These are phyloP conservation scores for Gobio gobio DNA, from an alignment of 2,113 vertebrate species.

Conservation along the genomic window DNA sequence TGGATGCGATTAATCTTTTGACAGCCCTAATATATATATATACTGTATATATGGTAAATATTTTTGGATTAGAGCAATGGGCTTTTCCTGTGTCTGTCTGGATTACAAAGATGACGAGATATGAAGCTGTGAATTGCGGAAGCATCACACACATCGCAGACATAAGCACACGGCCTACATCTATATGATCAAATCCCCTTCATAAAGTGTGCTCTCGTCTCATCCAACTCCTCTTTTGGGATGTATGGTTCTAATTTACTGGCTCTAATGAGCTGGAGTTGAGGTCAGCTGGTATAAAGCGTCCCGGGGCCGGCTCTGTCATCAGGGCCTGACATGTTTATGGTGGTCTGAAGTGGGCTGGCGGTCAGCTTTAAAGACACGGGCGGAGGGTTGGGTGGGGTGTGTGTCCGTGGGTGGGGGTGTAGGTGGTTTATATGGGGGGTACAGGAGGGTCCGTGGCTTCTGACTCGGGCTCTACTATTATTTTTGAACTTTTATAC, in stretches of 20 bases:
- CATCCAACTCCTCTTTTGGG: slow-evolving; percentile 50
- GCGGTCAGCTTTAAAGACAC: slow-evolving; percentile 76
- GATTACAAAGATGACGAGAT: not conserved
- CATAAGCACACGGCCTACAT: not conserved
- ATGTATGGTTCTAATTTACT: slow-evolving; percentile 81
- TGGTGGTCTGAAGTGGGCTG: slow-evolving; percentile 81
- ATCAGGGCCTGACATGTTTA: slow-evolving; percentile 82
- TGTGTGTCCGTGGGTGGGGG: slow-evolving; percentile 65
- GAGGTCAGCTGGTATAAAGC: slow-evolving; percentile 82
- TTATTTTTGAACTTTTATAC: slow-evolving; percentile 72
- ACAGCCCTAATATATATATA: no score
- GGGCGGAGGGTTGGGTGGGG: slow-evolving; percentile 71
- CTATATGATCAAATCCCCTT: slow-evolving; percentile 27
- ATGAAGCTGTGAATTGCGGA: slow-evolving; percentile 19
- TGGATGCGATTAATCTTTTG: no score
- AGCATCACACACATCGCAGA: slow-evolving; percentile 5
- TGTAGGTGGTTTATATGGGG: slow-evolving; percentile 49
- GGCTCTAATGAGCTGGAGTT: slow-evolving; percentile 82
- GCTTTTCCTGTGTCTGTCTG: not conserved
- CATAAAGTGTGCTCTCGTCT: slow-evolving; percentile 33
- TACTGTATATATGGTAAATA: not conserved
- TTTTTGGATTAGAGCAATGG: not conserved
- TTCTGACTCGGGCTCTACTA: slow-evolving; percentile 71
- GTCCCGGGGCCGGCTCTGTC: slow-evolving; percentile 78
- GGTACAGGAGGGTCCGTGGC: slow-evolving; percentile 75